Evolutionary conservation across 2,888 invertebrate species (phyloP).

Genomic region (Deroplatys truncata): DNA sequence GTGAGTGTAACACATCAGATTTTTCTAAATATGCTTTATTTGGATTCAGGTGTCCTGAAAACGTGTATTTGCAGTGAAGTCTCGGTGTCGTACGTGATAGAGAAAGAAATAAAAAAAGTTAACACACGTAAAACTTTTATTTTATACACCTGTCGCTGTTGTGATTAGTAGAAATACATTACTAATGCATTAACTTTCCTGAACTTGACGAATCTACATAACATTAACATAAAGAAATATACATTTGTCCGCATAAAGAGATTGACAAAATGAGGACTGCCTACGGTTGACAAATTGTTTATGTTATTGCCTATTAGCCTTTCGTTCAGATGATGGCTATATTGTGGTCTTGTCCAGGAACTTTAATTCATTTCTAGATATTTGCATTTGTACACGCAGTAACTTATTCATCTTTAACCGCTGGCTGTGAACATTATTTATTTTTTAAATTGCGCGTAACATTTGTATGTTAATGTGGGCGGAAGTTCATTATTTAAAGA

Average conservation of each 20-base stretch:
- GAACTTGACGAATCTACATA: not conserved
- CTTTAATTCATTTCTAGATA: not conserved
- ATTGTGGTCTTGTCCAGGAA: not conserved
- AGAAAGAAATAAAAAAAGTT: too few species aligned
- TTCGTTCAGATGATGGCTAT: not conserved
- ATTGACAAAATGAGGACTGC: not conserved
- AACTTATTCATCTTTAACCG: not conserved
- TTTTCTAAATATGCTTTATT: too few species aligned
- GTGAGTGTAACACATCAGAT: too few species aligned
- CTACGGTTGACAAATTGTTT: not conserved
- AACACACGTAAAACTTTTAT: too few species aligned
- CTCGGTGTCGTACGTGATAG: too few species aligned
- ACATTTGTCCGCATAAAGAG: not conserved
- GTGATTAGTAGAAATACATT: not conserved
- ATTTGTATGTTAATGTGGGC: not conserved
- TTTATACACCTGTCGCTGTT: not conserved
- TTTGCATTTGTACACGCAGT: not conserved
- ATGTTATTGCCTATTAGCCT: not conserved
- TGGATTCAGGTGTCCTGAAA: too few species aligned
- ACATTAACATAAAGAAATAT: not conserved
- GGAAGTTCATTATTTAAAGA: not conserved
- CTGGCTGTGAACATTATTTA: not conserved
- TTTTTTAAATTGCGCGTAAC: not conserved
- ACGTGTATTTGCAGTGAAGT: too few species aligned
- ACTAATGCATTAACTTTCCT: not conserved